Evolutionary conservation across 2,888 invertebrate species (phyloP), one percentile per base, ranked within the genome.

Genomic region (Pediacus dermestoides): DNA sequence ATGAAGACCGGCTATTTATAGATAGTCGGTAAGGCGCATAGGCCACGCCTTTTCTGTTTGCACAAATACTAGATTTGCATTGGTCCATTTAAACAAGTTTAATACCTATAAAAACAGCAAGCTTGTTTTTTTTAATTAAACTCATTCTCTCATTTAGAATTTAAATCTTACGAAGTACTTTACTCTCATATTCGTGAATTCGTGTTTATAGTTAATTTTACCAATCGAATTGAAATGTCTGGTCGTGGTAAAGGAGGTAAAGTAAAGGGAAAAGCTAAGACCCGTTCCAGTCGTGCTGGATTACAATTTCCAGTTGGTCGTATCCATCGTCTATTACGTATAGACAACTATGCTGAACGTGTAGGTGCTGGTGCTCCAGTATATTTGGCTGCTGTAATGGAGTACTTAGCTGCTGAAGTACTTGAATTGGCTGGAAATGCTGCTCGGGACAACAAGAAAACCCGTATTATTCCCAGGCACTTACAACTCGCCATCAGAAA

Each of bases 401-500:
- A 82, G 53, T 82, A 82, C 53, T 58, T 82, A 30, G 78, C 83
- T 8, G 82, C 83, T 43, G 85, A 86, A 72, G 77, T 82, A 8
- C 59, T 82, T 39, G 81, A 82, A 55, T 70, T 81, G 64, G 77
- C 82, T 3, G 80, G 78, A 4, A 81, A 82, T 51, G 81, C 80
- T 9, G 80, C 81, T 1, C 64, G 74, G 18, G 82, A 84, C 57
- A 85, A 85, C 66, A 80, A 82, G 54, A 85, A 80, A 64, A 73
- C 76, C 1, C 67, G 81, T 69, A 88, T 90, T 58, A 81, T 83
- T 38, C 86, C 88, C 1, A 75, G 88, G 31, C 88, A 88, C 64
- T 71, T 89, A 13, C 83, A 88, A 61, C 61, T 90, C 48, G 88
- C 88, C 13, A 81, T 89, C 44, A 74, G 85, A 9, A 88, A 87